Evolutionary conservation across 2,888 invertebrate genomes (phyloP).

Genomic region (Drosophila algonquin): DNA sequence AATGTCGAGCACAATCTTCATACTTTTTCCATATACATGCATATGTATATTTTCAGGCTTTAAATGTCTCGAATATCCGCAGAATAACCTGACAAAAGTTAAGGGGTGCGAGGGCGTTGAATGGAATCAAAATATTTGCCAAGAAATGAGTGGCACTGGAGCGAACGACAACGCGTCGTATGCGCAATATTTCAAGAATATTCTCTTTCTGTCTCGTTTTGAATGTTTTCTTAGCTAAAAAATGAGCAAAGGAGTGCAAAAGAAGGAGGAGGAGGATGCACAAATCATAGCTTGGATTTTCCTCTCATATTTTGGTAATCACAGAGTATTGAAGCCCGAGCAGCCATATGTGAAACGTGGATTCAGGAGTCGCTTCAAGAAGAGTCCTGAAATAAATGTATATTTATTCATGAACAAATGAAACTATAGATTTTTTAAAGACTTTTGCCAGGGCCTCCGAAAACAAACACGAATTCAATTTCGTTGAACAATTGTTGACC

Average conservation of each 20-base stretch:
- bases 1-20: slow-evolving; percentile 34
- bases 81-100: neutral
- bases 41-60: slow-evolving; percentile 11
- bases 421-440: neutral
- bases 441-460: too few species aligned
- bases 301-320: too few species aligned
- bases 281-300: neutral
- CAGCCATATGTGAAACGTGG: too few species aligned
- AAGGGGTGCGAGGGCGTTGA: slow-evolving; percentile 17
- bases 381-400: too few species aligned
- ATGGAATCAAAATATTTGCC: slow-evolving; percentile 66
- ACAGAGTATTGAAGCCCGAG: too few species aligned
- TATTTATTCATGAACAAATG: slow-evolving; percentile 4
- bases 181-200: slow-evolving; percentile 24
- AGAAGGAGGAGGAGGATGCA: neutral
- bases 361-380: too few species aligned
- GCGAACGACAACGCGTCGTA: slow-evolving; percentile 21
- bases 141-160: slow-evolving; percentile 32
- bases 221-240: neutral
- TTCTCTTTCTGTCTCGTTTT: neutral
- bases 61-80: slow-evolving; percentile 13
- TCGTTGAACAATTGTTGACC: slow-evolving; percentile 36
- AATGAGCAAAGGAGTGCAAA: neutral
- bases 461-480: slow-evolving; percentile 24
- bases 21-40: slow-evolving; percentile 9